phyloP scores from a whole-genome alignment of 1,140 invertebrate genomes.

The Neodiprion fabricii region DNA sequence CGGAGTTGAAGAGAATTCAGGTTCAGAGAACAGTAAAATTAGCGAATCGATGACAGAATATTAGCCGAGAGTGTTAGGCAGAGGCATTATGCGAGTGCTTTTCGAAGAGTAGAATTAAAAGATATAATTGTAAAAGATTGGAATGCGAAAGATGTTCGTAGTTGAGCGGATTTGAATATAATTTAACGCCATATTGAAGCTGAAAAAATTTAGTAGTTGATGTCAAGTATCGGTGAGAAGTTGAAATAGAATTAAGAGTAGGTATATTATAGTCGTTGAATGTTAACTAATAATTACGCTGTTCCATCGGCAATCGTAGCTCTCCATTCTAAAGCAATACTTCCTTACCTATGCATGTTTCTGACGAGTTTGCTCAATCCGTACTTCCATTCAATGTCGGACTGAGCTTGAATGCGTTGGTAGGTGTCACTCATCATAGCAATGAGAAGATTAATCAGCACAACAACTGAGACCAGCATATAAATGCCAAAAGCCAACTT shows the following conservation, averaged over 20 bases:
- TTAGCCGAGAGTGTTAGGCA: too few species aligned
- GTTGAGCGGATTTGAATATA: too few species aligned
- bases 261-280: background rate
- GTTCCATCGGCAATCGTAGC: background rate
- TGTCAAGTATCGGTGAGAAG: too few species aligned
- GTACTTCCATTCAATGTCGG: slow-evolving; percentile 99
- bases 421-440: slow-evolving; percentile 99
- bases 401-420: slow-evolving; percentile 98
- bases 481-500: slow-evolving; percentile 90
- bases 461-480: slow-evolving; percentile 98
- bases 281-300: background rate
- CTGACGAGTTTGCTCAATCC: slow-evolving; percentile 97
- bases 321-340: background rate
- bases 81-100: too few species aligned
- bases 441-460: slow-evolving; percentile 98
- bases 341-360: slow-evolving; percentile 86
- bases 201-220: too few species aligned
- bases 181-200: too few species aligned
- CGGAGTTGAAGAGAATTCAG: background rate
- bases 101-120: too few species aligned
- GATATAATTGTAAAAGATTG: too few species aligned
- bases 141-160: too few species aligned
- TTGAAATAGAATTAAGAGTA: too few species aligned
- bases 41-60: background rate
- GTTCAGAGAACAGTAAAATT: background rate